Conservation (phyloP, 1,140 invertebrate genomes). For the Ditylenchus dipsaci region DNA sequence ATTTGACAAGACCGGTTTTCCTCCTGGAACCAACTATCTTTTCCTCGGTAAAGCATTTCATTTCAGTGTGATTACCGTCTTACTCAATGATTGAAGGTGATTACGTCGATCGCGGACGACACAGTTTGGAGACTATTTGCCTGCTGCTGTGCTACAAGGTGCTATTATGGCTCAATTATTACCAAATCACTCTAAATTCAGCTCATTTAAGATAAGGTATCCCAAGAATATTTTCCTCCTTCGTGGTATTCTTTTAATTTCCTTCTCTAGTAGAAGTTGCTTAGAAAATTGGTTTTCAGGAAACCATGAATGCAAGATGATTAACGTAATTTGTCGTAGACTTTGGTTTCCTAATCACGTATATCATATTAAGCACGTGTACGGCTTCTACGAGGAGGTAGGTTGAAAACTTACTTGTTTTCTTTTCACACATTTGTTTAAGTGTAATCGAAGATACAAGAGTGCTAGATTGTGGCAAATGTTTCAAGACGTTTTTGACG, state of each 20-base stretch:
- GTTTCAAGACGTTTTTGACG: conserved; percentile 63
- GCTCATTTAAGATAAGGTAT: conserved; percentile 75
- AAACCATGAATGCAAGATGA: conserved; percentile 70
- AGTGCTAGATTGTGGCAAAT: not conserved
- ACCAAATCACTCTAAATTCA: conserved; percentile 28
- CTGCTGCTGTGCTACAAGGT: conserved; percentile 80
- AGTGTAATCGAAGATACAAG: conserved; percentile 66
- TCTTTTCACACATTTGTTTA: too few relatives aligned
- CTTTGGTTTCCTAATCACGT: too few relatives aligned
- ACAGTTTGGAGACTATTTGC: conserved; percentile 67
- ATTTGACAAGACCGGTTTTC: conserved; percentile 3
- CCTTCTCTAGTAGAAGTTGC: too few relatives aligned
- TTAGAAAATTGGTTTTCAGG: too few relatives aligned
- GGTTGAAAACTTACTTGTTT: too few relatives aligned
- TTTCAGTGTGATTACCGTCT: not conserved
- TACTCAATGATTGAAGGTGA: conserved; percentile 96
- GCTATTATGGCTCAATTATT: conserved; percentile 31
- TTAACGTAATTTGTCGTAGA: not conserved
- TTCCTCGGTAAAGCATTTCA: not conserved
- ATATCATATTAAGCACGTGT: conserved; percentile 72
- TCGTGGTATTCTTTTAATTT: too few relatives aligned
- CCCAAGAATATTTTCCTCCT: conserved; percentile 85
- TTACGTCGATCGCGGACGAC: conserved; percentile 82
- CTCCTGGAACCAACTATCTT: not conserved
- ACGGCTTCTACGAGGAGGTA: conserved; percentile 95